phyloP scores from a whole-genome alignment of 2,888 invertebrate genomes.

The Gortyna flavago region DNA sequence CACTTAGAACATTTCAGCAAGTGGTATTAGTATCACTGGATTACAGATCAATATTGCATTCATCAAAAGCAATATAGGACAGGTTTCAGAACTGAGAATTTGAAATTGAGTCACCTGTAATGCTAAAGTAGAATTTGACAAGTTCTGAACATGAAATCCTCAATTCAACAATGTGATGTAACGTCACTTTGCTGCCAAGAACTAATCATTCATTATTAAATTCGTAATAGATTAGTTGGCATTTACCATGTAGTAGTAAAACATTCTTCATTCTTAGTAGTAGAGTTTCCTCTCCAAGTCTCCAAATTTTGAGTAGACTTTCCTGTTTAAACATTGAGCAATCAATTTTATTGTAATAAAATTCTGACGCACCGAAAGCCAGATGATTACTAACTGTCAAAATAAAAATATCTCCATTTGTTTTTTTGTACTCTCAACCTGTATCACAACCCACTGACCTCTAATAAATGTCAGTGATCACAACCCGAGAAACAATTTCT shows the following conservation, averaged over 20 bases:
- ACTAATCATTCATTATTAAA: neutral
- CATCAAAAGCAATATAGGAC: neutral
- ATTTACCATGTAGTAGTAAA: neutral
- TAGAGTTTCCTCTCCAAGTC: slow-evolving; percentile 33
- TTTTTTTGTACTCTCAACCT: neutral
- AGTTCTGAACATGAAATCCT: neutral
- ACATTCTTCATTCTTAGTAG: slow-evolving; percentile 7
- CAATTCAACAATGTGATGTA: neutral
- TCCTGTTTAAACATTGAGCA: slow-evolving; percentile 13
- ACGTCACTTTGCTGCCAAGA: neutral
- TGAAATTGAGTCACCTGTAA: neutral
- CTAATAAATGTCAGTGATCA: too few relatives aligned
- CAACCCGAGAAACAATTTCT: neutral
- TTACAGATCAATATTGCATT: neutral
- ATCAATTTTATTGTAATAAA: neutral
- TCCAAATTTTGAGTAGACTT: neutral
- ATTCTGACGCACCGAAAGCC: neutral
- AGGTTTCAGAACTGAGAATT: neutral
- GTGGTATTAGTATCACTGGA: neutral
- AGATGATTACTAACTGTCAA: neutral
- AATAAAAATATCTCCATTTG: neutral
- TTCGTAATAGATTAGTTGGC: slow-evolving; percentile 17
- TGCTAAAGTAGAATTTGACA: neutral
- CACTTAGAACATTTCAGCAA: too few relatives aligned
- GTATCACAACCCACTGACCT: too few relatives aligned